Base-by-base conservation (phyloP, 2,113 vertebrate species). In the Danionella cerebrum region DNA sequence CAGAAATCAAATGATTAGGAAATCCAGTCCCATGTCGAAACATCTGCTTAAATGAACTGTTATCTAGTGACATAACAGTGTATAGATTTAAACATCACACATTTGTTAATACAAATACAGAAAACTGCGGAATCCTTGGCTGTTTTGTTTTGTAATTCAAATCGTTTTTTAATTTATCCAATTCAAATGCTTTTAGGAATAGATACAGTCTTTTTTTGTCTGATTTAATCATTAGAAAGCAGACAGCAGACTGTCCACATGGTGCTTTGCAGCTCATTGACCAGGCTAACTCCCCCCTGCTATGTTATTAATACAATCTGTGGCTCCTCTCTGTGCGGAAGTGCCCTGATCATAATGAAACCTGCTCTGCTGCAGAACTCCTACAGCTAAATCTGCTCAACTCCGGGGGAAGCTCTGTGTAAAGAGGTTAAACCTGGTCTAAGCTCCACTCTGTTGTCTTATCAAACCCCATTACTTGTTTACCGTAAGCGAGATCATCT, bases 301-400 rank as follows among this genome's bases (percentile, higher is more conserved):
- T 65, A 54, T 27, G 58, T 69, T 69, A 73, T 73, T 73, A 69
- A 73, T 73, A 65, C 66, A 58, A 44, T 73, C 29, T 29, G 13
- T 11, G 71, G 22, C 13, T 38, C n/a, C 58, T 55, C 25, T 48
- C 51, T 64, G 71, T 69, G 51, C 52, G 18, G 42, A 58, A 69
- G 35, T 64, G 22, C 12, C 19, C 64, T 38, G 27, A 42, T 51
- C 59, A 21, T 69, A 64, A 64, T 73, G 44, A 57, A 63, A 29
- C 31, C n/a, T 25, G 5, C 58, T 33, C 22, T 58, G 59, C 52
- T 31, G 65, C 22, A 21, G 65, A 58, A 55, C n/a, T 19, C 36
- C 57, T 19, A 25, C 35, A 54, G 21, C 33, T 55, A 42, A 65
- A 64, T 41, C 71, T 51, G 66, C 25, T 39, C 57, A 41, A 31